Evolutionary conservation across 2,113 vertebrate species (phyloP), one percentile per base, ranked within the genome.

Genomic region (Phrynosoma blainvillii): DNA sequence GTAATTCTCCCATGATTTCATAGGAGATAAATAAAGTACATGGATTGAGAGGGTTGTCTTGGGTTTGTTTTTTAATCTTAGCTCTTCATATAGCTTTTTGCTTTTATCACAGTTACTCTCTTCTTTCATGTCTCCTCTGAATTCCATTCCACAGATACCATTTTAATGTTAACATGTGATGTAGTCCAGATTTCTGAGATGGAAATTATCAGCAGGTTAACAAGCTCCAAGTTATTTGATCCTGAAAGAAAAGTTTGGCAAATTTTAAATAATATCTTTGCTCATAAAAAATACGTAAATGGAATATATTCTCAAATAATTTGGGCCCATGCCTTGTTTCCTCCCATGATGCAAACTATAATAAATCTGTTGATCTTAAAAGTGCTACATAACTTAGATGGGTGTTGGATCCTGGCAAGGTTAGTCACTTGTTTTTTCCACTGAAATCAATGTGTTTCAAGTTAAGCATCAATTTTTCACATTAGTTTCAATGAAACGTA

Each of bases 11-110:
- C 18, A 79, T 66, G 84, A 82, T 42, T 91, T 27, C 85, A 70
- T 90, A 92, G 87, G 77, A 79, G 65, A 75, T 70, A 84, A 93
- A 75, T 70, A 84, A 93, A 93, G 88, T 89, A 52, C 87, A 52
- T 79, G 73, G 90, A 47, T 71, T 90, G 89, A 70, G 27, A 84
- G 20, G 0, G 7, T 47, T 47, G 47, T 47, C 7, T 47, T 1
- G 5, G 47, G 47, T 62, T 18, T 18, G 18, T 62, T 88, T 75
- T 87, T 78, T 90, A 82, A n/a, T 84, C 81, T 27, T 18, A 62
- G 65, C 86, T 14, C 18, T 86, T 73, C 86, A 79, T 86, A 88
- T 84, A 87, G 71, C 59, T 32, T 91, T 82, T 90, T 84, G 83
- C 83, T 91, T 89, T 92, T 89, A 90, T 89, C 87, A 85, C 27